Conservation (phyloP, 2,888 invertebrate genomes). For the Panorpa germanica region DNA sequence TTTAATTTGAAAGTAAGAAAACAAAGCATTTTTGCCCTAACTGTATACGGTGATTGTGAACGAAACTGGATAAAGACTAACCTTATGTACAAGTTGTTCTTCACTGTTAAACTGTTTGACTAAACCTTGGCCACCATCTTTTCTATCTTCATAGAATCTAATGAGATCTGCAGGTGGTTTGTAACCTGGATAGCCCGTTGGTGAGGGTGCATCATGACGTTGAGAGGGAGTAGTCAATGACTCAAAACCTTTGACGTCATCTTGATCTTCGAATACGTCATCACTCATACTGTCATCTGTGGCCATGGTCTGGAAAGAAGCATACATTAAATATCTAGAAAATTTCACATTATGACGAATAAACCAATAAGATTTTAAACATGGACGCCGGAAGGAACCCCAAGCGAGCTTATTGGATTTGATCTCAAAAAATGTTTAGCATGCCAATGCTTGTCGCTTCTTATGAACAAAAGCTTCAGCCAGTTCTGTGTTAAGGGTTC, state of each 20-base stretch:
- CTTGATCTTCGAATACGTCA: conserved; percentile 58
- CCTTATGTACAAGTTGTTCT: conserved; percentile 49
- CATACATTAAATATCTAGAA: no score
- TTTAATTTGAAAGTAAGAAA: neutral
- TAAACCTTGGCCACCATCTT: conserved; percentile 14
- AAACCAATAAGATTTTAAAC: no score
- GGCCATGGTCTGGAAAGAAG: conserved; percentile 28
- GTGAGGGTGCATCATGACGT: conserved; percentile 38
- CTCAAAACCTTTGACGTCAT: conserved; percentile 22
- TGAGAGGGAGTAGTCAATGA: conserved; percentile 22
- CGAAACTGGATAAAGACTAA: conserved; percentile 19
- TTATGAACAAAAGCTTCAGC: no score
- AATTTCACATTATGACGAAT: no score
- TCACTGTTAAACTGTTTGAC: conserved; percentile 20
- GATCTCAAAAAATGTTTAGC: no score
- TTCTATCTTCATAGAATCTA: conserved; percentile 24
- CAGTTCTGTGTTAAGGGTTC: no score
- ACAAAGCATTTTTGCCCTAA: no score
- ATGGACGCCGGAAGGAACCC: no score
- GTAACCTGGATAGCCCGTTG: conserved; percentile 67
- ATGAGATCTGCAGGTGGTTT: conserved; percentile 51
- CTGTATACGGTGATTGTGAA: no score
- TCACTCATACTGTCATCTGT: conserved; percentile 68
- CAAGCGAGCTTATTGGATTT: no score
- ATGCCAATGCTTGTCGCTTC: no score